Percentiles rank a stretch among this genome's conserved stretches.
Evolutionary conservation across 2,113 vertebrate genomes (phyloP).

Genomic region (Melanostigma gelatinosum): DNA sequence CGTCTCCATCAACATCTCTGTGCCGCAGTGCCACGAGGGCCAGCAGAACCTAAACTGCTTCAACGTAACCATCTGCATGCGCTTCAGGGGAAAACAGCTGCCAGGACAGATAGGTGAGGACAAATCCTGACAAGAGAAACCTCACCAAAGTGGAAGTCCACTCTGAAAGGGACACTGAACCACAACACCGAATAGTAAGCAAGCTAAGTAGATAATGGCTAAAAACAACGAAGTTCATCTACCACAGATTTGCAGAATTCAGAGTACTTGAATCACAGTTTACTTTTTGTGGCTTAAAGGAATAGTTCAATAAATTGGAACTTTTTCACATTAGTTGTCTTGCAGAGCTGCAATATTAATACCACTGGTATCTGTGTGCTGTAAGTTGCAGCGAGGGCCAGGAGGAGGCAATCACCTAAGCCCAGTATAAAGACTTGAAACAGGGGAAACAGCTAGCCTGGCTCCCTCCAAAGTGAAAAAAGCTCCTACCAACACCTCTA

Average conservation of each 20-base stretch:
- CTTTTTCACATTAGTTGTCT: not conserved
- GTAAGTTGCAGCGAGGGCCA: not conserved
- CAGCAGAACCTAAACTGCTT: slow-evolving; percentile 92
- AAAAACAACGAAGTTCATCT: not conserved
- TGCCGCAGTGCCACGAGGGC: slow-evolving; percentile 93
- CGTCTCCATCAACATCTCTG: slow-evolving; percentile 93
- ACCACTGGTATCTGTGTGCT: not conserved
- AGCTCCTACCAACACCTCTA: not conserved
- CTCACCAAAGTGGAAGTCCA: not conserved
- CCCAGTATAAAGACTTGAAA: not conserved
- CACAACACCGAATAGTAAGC: not conserved
- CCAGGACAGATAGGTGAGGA: slow-evolving; percentile 93
- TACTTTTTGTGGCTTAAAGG: not conserved
- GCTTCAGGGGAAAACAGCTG: slow-evolving; percentile 89
- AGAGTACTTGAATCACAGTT: not conserved
- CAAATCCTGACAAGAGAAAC: not conserved
- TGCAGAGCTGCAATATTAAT: not conserved
- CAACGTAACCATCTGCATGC: slow-evolving; percentile 88
- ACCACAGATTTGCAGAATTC: not conserved
- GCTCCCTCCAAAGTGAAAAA: not conserved
- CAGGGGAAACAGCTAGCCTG: not conserved
- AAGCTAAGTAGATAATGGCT: not conserved
- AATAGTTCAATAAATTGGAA: not conserved
- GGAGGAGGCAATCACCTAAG: not conserved
- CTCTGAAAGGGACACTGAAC: not conserved